Evolutionary conservation across 2,113 vertebrate species (phyloP), one percentile per base, ranked within the genome.

Genomic region (Urocolius indicus): DNA sequence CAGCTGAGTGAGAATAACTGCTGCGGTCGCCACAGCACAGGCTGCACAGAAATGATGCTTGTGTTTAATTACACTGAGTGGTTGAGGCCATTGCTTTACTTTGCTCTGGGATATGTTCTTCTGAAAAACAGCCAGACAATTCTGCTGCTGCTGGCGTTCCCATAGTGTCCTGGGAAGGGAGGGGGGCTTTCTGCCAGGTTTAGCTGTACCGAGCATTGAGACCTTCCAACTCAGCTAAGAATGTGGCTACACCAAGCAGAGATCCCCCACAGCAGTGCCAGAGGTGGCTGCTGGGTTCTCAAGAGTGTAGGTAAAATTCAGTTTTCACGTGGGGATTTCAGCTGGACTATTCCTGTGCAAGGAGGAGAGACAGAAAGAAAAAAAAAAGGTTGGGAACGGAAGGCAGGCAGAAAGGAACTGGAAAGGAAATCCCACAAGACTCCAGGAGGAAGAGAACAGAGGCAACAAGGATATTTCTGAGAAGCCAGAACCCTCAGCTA

Each of bases 41-140:
- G 86, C 72, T 90, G 57, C 73, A 96, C 65, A 96, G 86, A 95
- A 88, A 85, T 62, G 68, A 87, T 89, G 77, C 27, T 79, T 87
- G 52, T 58, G 57, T 93, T 96, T 96, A 95, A 97, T 96, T 96
- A 96, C 23, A 80, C 26, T 65, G 76, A 95, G 80, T 82, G 75
- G 63, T 27, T 93, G 73, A 92, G 86, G 88, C 87, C 84, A 71
- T 68, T 82, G 59, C 55, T 49, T 90, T 78, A 49, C 73, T 95
- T 89, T 93, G 51, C 83, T 89, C 80, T 79, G 46, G 76, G 77
- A 86, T 71, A 90, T 5, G 1, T 45, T 92, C 52, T 65, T 90
- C 91, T 94, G 93, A 96, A 88, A 90, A 61, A 79, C 79, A 89
- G 90, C 76, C 93, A 96, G 90, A 66, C 78, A 93, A 89, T 89